Evolutionary conservation across 2,888 invertebrate species (phyloP).

Genomic region (Chalcis sispes): DNA sequence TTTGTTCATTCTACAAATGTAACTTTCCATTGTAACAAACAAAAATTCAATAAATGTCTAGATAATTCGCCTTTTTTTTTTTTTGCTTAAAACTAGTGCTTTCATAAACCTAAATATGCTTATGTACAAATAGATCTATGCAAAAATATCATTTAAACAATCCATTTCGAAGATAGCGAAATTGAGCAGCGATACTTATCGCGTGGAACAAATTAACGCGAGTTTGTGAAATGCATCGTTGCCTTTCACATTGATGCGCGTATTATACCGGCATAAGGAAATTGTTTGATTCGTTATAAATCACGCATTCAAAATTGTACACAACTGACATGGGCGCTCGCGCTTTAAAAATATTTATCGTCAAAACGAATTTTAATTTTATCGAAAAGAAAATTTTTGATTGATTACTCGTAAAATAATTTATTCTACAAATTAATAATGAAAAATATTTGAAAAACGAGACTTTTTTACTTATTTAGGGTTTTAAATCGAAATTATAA

Average conservation of each 20-base stretch:
- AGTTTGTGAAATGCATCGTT: neutral
- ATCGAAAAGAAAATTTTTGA: neutral
- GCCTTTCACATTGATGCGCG: neutral
- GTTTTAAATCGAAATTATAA: neutral
- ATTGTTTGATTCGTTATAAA: neutral
- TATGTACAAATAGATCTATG: constrained; percentile 51
- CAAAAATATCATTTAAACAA: constrained; percentile 52
- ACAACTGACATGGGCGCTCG: constrained; percentile 24
- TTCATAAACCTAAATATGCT: constrained; percentile 32
- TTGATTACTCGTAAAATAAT: neutral
- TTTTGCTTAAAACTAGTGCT: constrained; percentile 33
- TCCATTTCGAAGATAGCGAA: constrained; percentile 40
- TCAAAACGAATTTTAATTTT: neutral
- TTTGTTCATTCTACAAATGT: constrained; percentile 29
- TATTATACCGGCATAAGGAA: constrained; percentile 15
- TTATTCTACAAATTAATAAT: neutral
- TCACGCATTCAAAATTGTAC: constrained; percentile 14
- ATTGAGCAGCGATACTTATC: constrained; percentile 25
- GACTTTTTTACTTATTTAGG: constrained; percentile 19
- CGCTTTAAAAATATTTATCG: constrained; percentile 2
- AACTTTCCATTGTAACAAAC: constrained; percentile 33
- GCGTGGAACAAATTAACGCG: constrained; percentile 41
- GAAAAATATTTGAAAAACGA: constrained; percentile 46
- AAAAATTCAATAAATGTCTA: constrained; percentile 36
- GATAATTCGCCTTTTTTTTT: constrained; percentile 1